Evolutionary conservation across 2,888 invertebrate genomes (phyloP), one percentile per base, ranked within the genome.

Genomic region (Leucoptera coffeella): DNA sequence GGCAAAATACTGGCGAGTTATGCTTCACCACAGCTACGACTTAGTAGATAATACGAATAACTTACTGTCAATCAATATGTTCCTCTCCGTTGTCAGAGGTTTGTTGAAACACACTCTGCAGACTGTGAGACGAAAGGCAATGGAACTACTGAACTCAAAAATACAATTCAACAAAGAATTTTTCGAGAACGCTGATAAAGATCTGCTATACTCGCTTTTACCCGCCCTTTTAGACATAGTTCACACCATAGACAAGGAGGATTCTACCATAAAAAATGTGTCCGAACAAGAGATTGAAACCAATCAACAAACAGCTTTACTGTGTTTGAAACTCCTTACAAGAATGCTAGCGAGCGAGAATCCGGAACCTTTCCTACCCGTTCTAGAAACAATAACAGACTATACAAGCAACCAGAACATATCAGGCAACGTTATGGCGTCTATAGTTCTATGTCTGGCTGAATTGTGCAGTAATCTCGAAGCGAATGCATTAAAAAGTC

Each of bases 121-220:
- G 9, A 77, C 79, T 4, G 82, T 95, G 1, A 76, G 84, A 34
- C 75, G 84, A 31, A 85, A 90, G 47, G 80, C 89, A 0, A 74
- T 96, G 57, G 94, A 95, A 42, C 55, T 96, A 20, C 58, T 96
- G 1, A 91, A 88, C 40, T 74, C 76, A 6, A 88, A 92, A 53
- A 65, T 95, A 5, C 82, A 85, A 35, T 73, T 77, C 32, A 78
- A 80, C 32, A 69, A 73, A 3, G 74, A 75, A 32, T 78, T 80
- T 38, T 77, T 80, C 26, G 51, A 57, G 1, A 61, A 73, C 27
- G 74, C 76, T 4, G 57, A 69, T 17, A 56, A 59, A 8, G 45
- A 54, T 1, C 44, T 75, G 25, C 45, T 87, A 7, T 64, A 74
- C 13, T 61, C 74, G 1, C 43, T 88, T 20, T 56, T 87, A 1